A percentile compares a stretch with the other conserved stretches of the same genome.
phyloP scores from a whole-genome alignment of 2,113 vertebrate species.

The Pheucticus melanocephalus region DNA sequence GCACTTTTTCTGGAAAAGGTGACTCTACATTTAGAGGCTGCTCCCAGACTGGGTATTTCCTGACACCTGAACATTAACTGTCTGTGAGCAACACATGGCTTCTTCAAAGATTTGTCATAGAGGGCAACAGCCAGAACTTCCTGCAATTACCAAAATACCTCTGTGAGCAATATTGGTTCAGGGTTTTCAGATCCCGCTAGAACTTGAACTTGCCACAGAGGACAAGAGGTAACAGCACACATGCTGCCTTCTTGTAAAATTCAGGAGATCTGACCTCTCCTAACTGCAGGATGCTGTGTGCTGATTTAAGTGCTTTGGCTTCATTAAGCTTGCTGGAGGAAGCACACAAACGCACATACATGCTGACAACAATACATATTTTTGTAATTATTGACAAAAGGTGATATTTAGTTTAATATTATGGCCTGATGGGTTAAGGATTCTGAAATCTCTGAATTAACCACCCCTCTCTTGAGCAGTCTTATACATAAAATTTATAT shows the following conservation, averaged over 20 bases:
- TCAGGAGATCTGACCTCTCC: slow-evolving; percentile 38
- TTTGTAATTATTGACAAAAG: background rate
- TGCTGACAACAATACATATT: background rate
- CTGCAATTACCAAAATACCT: slow-evolving; percentile 41
- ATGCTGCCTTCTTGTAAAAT: slow-evolving; percentile 28
- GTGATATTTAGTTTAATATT: background rate
- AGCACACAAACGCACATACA: background rate
- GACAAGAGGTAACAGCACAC: slow-evolving; percentile 50
- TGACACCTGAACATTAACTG: slow-evolving; percentile 22
- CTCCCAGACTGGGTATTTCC: slow-evolving; percentile 34
- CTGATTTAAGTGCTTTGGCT: slow-evolving; percentile 18
- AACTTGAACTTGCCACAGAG: slow-evolving; percentile 43
- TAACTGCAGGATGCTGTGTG: slow-evolving; percentile 5
- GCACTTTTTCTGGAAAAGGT: slow-evolving; percentile 27
- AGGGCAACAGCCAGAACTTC: slow-evolving; percentile 55
- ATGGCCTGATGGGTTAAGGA: background rate
- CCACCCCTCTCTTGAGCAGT: background rate
- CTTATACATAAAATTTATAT: background rate
- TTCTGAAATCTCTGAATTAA: background rate
- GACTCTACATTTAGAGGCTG: background rate
- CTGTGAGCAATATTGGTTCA: background rate
- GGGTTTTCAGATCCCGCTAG: background rate
- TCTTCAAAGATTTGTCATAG: slow-evolving; percentile 29
- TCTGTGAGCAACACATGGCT: background rate
- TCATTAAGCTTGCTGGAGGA: background rate